Evolutionary conservation across 2,797 vertebrate genomes (phyloP).

Genomic region (Dryobates pubescens): DNA sequence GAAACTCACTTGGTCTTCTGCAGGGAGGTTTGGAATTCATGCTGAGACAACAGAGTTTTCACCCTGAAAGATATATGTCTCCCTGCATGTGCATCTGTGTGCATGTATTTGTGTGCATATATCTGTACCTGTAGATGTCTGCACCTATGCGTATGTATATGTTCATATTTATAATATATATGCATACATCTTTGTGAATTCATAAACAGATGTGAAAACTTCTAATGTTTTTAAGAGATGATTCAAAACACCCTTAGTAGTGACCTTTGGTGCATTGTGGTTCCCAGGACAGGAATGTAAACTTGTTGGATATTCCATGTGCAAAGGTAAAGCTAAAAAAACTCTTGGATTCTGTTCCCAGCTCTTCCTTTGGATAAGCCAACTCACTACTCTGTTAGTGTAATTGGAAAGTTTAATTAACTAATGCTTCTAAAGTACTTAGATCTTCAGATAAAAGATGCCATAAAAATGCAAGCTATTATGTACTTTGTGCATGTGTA

Average conservation of each 20-base stretch:
- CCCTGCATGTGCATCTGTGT: rapidly evolving
- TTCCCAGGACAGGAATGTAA: not conserved
- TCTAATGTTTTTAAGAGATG: not conserved
- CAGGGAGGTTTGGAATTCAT: not conserved
- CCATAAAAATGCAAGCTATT: conserved; percentile 34
- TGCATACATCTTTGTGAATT: not conserved
- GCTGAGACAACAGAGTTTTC: not conserved
- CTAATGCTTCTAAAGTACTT: conserved; percentile 29
- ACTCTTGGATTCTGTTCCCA: not conserved
- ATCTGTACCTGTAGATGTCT: not conserved
- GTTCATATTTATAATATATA: not conserved
- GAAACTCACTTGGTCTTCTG: not conserved
- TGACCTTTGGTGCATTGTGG: not conserved
- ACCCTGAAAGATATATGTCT: rapidly evolving
- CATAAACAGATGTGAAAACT: not conserved
- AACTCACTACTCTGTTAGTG: not conserved
- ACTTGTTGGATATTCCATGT: not conserved
- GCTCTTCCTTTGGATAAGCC: not conserved
- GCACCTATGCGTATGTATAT: not conserved
- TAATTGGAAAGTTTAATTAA: conserved; percentile 26
- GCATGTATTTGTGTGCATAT: no score
- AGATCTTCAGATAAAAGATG: conserved; percentile 40
- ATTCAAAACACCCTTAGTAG: not conserved
- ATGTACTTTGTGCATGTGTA: not conserved
- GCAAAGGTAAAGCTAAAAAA: not conserved